Evolutionary conservation across 2,113 vertebrate genomes (phyloP).

Genomic region (Thalassarche chlororhynchos): DNA sequence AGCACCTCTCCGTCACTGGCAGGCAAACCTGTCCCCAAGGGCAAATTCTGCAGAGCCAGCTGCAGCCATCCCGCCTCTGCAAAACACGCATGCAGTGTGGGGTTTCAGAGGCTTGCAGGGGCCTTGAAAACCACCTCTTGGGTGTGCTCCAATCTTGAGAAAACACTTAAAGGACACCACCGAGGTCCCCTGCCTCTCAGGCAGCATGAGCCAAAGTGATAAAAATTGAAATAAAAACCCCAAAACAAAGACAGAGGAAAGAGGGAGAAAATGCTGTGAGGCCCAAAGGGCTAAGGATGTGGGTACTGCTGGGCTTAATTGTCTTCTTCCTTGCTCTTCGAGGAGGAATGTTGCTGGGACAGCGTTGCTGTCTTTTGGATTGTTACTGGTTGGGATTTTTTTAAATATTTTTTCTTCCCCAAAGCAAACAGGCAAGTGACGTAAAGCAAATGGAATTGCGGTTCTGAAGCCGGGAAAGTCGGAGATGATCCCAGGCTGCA

Average conservation of each 20-base stretch:
- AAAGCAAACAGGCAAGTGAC: background rate
- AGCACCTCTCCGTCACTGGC: background rate
- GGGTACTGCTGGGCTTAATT: slow-evolving; percentile 36
- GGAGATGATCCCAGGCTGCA: background rate
- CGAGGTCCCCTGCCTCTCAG: background rate
- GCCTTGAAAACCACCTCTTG: slow-evolving; percentile 9
- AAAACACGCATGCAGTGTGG: accelerated
- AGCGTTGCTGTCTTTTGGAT: background rate
- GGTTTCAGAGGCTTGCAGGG: background rate
- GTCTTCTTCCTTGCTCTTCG: background rate
- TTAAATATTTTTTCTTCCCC: background rate
- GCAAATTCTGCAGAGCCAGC: background rate
- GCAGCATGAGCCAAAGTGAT: background rate
- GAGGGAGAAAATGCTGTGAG: background rate
- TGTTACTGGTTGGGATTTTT: background rate
- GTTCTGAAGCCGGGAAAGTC: background rate
- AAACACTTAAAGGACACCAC: background rate
- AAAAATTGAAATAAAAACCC: background rate
- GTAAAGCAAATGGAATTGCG: background rate
- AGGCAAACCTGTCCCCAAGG: background rate
- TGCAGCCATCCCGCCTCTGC: background rate
- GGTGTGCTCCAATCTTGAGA: background rate
- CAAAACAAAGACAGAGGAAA: slow-evolving; percentile 6
- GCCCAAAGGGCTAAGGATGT: slow-evolving; percentile 29
- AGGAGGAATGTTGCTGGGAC: slow-evolving; percentile 16